Base-by-base conservation (phyloP, 2,113 vertebrate genomes). In the Rhinolophus sinicus region DNA sequence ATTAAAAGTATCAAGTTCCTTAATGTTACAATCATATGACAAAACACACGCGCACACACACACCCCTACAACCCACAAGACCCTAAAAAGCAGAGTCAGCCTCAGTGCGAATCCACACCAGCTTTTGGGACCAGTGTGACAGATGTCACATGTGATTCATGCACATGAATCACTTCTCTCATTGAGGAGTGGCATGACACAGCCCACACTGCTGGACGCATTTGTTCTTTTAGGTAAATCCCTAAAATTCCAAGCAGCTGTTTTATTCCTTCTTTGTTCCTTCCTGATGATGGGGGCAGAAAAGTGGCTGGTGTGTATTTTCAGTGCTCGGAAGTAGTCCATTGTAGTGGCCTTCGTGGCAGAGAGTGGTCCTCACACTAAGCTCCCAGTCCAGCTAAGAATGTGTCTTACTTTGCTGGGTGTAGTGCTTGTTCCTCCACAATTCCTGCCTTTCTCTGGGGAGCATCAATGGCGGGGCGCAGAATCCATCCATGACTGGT, bases 181-280 rank as follows among this genome's bases (percentile, higher is more conserved):
- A 40, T 26, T 93, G 83, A 90, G 72, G 90, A 85, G 40, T 65
- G 85, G 92, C 44, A 47, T 97, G 94, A 94, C 0, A 0, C 85
- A 81, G 84, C 58, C 95, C 47, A 94, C 47, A 18, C 16, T 19
- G 73, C 58, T 69, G 95, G 82, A 90, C 35, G 6, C n/a, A 67
- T 84, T 95, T 97, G 90, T 64, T 97, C 98, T 97, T 30, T 98
- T 96, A 2, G 40, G 97, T 96, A 97, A 98, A 94, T 87, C 44
- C 76, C 95, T 83, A 97, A 90, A 97, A 96, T 97, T 97, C 90
- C 28, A 21, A 96, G 65, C 80, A 97, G 91, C 89, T 95, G 97
- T 97, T 97, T 77, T 98, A 89, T 95, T 96, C 80, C 44, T 93
- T 90, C 88, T 70, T 81, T 10, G 70, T 93, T 93, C 87, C 88